Conservation (phyloP, 2,113 vertebrate species). For the Benitochromis conjunctus region DNA sequence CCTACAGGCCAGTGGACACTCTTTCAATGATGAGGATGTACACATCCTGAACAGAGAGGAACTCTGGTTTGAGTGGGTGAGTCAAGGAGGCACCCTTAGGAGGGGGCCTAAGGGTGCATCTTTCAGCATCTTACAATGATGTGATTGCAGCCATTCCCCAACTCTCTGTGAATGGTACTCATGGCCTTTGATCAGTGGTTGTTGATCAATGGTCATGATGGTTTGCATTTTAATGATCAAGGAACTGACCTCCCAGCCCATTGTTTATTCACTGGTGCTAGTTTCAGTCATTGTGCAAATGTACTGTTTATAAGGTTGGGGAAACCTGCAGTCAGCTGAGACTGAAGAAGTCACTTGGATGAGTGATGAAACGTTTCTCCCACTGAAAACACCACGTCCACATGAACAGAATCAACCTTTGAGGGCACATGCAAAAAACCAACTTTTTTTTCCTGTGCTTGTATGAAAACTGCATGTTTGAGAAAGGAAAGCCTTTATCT, state of each 20-base stretch:
- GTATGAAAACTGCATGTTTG: background rate
- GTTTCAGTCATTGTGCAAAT: background rate
- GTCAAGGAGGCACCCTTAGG: background rate
- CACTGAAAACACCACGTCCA: background rate
- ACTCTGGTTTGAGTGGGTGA: too few species aligned
- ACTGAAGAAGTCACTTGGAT: background rate
- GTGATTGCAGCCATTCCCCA: too few species aligned
- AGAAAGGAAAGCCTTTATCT: background rate
- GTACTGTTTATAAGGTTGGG: rapidly evolving
- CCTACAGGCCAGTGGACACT: too few species aligned
- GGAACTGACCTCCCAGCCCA: too few species aligned
- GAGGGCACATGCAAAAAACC: rapidly evolving
- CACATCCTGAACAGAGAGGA: too few species aligned
- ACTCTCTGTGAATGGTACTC: too few species aligned
- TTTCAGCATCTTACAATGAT: too few species aligned
- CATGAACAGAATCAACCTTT: background rate
- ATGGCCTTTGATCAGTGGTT: background rate
- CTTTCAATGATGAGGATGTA: too few species aligned
- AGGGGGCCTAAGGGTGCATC: too few species aligned
- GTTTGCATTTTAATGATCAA: too few species aligned
- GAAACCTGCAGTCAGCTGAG: background rate
- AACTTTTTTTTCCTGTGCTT: background rate
- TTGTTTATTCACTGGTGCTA: background rate
- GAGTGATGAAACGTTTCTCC: background rate
- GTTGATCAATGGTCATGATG: too few species aligned